Evolutionary conservation across 2,797 vertebrate genomes (phyloP), one percentile per base, ranked within the genome.

Genomic region (Clarias laeviceps): DNA sequence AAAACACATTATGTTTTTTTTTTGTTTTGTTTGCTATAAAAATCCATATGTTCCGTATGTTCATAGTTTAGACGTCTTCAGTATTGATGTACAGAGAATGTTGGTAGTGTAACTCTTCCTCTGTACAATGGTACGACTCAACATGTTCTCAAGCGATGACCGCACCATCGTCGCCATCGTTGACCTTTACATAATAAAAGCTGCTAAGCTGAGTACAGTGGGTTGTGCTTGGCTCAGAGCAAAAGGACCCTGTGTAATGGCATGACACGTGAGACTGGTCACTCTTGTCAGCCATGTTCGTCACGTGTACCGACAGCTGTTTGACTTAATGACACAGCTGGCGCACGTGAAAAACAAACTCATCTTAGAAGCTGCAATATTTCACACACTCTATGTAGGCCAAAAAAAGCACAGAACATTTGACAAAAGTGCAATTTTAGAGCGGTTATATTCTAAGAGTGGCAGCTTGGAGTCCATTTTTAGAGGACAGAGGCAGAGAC

Each of bases 401-500:
- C 66, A 85, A 68, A 62, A 85, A 87, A 82, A 85, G 82, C 85
- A 85, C 1, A 18, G 29, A 59, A 65, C 78, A 82, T 76, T n/a
- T 18, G 56, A 83, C 1, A 50, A 2, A 11, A 56, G 32, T 56
- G 18, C 59, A 66, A 80, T 57, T 76, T 84, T 84, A 81, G 69
- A 70, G 72, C 14, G 34, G 62, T 62, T 79, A 54, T 83, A 54
- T 83, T 83, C 15, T 40, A 80, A 72, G 57, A 72, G 18, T 65
- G 68, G 82, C 59, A 82, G 64, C 22, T 62, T 32, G 22, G 84
- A 80, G 34, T 66, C 59, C 40, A 73, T 84, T 84, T 84, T 82
- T 69, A 69, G 86, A 37, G 57, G 66, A 66, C 79, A 62, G 78
- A 69, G 66, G 64, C 62, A 69, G 14, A 70, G 72, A 69, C 72